Base-by-base conservation (phyloP, 2,888 invertebrate species). In the Aproaerema taeniolella region DNA sequence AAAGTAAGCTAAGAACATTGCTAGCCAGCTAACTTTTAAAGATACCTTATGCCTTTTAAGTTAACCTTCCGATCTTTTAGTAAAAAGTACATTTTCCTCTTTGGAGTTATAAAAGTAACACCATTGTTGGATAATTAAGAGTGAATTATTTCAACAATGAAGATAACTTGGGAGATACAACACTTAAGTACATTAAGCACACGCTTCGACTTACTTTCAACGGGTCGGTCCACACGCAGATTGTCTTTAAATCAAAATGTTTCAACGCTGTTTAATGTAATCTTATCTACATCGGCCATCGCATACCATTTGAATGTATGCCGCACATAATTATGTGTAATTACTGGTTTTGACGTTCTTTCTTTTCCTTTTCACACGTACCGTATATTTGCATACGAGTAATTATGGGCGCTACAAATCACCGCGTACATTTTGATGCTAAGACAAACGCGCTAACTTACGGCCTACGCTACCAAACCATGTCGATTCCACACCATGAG, bases 161-260 rank as follows among this genome's bases (percentile, higher is more conserved):
- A 60, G 81, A 75, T 79, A 67, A 74, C 71, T 82, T 76, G 58
- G 69, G 71, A 71, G 78, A 72, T 74, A 70, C 70, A 60, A 61
- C 62, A 58, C 48, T 63, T 64, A 76, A 72, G 75, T 72, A 72
- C 75, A 78, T 76, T 74, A 77, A 82, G 76, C 67, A 82, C 79
- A 81, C 78, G 81, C 81, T 79, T 77, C 67, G 64, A 69, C 68
- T 67, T 67, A 72, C 67, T 66, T 61, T 58, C 58, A 61, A 64
- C 67, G 61, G 67, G 61, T 61, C 64, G 70, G 67, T 68, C 71
- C 70, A 69, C 69, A 68, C 62, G 63, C 69, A 78, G 74, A 76
- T 67, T 76, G 82, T 82, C 85, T 81, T 79, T 78, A 74, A 79
- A 83, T 85, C 85, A 82, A 82, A 86, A 81, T 82, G 80, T 83